phyloP scores from a whole-genome alignment of 2,888 invertebrate genomes.

The Hymenopus coronatus region DNA sequence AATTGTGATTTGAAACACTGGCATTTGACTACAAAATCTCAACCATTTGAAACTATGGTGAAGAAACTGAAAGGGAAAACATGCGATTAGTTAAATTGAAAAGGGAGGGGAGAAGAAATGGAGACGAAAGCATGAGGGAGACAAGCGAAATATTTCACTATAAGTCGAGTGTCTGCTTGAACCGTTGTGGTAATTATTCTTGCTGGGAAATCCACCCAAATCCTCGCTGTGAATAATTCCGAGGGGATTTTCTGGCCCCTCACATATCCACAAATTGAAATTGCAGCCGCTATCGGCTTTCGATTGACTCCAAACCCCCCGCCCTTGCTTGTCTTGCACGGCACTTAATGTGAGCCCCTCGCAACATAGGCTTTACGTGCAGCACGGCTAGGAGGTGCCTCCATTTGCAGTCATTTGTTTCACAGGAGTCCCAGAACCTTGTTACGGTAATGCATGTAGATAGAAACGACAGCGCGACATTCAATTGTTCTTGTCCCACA shows the following conservation, averaged over 20 bases:
- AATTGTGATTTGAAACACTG: too few relatives aligned
- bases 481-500: too few relatives aligned
- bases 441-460: neutral
- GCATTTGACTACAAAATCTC: too few relatives aligned
- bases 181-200: slow-evolving; percentile 10
- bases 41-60: neutral
- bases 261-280: neutral
- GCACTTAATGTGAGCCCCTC: neutral
- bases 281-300: neutral
- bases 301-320: neutral
- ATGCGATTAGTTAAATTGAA: neutral
- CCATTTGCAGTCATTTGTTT: neutral
- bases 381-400: neutral
- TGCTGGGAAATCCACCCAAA: slow-evolving; percentile 1
- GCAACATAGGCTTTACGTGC: neutral
- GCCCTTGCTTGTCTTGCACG: neutral
- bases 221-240: slow-evolving; percentile 13
- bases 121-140: neutral
- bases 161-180: neutral
- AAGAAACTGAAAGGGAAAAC: neutral
- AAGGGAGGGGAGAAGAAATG: neutral
- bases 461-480: neutral
- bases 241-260: neutral
- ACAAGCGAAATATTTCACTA: neutral
- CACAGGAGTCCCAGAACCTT: neutral